These are phyloP conservation scores for Balaeniceps rex DNA, from an alignment of 2,113 vertebrate genomes.

Conservation along the genomic window DNA sequence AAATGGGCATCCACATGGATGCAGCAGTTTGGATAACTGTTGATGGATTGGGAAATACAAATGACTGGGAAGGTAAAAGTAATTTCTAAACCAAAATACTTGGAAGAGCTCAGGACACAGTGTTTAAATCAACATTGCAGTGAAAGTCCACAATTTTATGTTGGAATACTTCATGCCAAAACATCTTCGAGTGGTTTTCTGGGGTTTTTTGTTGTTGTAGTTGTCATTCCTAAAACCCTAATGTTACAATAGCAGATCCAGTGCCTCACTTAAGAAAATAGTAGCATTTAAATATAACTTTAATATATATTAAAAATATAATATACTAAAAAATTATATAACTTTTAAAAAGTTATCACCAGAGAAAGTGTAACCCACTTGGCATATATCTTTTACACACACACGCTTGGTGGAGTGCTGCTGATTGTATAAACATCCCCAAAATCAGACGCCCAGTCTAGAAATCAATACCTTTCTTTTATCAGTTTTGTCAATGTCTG, in stretches of 20 bases:
- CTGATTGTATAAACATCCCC: neutral
- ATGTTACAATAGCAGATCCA: neutral
- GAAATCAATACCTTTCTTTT: neutral
- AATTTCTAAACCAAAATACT: neutral
- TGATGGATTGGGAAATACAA: neutral
- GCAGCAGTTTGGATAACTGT: neutral
- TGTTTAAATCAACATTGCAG: neutral
- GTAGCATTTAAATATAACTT: neutral
- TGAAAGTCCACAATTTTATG: neutral
- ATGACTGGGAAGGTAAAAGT: neutral
- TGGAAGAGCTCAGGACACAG: neutral
- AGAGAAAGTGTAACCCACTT: neutral
- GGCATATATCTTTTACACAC: neutral
- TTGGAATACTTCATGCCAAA: neutral
- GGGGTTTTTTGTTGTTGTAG: neutral
- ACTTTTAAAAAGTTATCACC: neutral
- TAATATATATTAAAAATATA: neutral
- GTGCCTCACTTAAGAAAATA: neutral
- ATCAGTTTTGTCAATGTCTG: neutral
- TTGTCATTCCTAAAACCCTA: neutral
- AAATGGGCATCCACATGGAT: neutral
- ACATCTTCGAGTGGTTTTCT: neutral
- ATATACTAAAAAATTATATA: neutral
- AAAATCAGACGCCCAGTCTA: neutral
- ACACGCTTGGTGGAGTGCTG: rapidly evolving